Base-by-base conservation (phyloP, 2,888 invertebrate species). In the Amblyteles armatorius region DNA sequence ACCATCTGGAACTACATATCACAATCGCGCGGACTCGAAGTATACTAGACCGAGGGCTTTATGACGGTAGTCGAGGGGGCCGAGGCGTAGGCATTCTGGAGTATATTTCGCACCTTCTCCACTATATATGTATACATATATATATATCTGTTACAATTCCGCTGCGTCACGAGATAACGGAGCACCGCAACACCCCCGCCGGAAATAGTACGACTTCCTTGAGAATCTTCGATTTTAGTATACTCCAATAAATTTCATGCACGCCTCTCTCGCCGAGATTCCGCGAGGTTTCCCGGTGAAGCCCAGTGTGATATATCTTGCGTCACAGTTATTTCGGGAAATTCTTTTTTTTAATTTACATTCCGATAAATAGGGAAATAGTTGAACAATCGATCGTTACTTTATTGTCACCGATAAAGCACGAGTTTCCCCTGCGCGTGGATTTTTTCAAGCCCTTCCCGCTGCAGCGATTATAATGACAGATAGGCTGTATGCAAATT, bases 1-100 rank as follows among this genome's bases (percentile, higher is more conserved):
- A 50, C 81, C 87, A 87, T 85, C 85, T 87, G 83, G 82, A 72
- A 73, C 76, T 79, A 79, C 77, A 57, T 57, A 82, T 82, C 79
- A 77, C 29, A 11, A 52, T 73, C 73, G 36, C 55, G 80, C 36
- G 74, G 40, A 26, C 67, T 60, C 29, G 36, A 73, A 44, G 19
- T 67, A 57, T 57, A 48, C 29, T 26, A 48, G 50, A 19, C 22
- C 50, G 52, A 63, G 71, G 63, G 50, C 36, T 60, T 29, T n/a
- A 55, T 71, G 36, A 19, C n/a, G 33, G 33, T 36, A 4, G 57
- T 63, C 33, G 63, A 63, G 33, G 16, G 16, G 74, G n/a, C 19
- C 22, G 57, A 57, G 57, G 19, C 57, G 57, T 11, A 57, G 57
- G 57, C 57, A 57, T 22, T 22, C 57, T 26, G 57, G 19, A 22